Evolutionary conservation across 1,140 invertebrate genomes (phyloP).

Genomic region (Zaprionus inermis): DNA sequence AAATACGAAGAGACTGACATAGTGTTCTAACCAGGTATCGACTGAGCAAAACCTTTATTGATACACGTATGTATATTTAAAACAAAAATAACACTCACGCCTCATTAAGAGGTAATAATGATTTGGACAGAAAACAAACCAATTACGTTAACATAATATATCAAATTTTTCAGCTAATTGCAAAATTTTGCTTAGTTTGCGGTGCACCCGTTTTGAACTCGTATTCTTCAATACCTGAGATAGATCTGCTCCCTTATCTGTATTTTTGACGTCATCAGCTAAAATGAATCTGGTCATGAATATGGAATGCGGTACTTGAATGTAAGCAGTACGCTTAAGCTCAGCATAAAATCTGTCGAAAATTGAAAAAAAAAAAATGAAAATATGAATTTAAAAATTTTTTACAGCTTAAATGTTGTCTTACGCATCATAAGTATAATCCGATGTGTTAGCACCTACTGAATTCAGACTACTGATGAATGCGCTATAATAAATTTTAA

Average conservation of each 20-base stretch:
- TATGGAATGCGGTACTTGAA: conserved; percentile 71
- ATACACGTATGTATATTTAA: neutral
- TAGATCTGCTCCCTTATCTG: conserved; percentile 42
- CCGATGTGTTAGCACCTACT: conserved; percentile 47
- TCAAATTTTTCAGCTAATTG: conserved; percentile 56
- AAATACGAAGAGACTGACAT: conserved; percentile 17
- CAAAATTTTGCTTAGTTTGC: conserved; percentile 58
- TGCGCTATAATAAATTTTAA: conserved; percentile 85
- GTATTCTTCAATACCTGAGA: conserved; percentile 43
- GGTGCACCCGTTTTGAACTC: conserved; percentile 47
- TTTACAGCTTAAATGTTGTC: neutral
- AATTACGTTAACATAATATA: conserved; percentile 47
- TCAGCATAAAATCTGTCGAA: conserved; percentile 60
- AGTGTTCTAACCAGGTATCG: neutral
- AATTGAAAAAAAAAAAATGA: neutral
- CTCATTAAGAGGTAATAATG: conserved; percentile 34
- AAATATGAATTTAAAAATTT: neutral
- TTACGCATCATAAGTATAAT: conserved; percentile 59
- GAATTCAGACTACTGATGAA: conserved; percentile 80
- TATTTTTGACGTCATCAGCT: conserved; percentile 40
- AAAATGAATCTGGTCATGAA: conserved; percentile 77
- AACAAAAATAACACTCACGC: neutral
- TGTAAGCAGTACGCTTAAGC: conserved; percentile 59
- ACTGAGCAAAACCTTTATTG: conserved; percentile 5
- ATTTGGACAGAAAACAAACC: conserved; percentile 26